Percentiles rank a stretch among this genome's conserved stretches.
These are phyloP conservation scores for Ptychodera flava DNA, from an alignment of 35 echinoderm and acorn worm genomes.

Conservation along the genomic window DNA sequence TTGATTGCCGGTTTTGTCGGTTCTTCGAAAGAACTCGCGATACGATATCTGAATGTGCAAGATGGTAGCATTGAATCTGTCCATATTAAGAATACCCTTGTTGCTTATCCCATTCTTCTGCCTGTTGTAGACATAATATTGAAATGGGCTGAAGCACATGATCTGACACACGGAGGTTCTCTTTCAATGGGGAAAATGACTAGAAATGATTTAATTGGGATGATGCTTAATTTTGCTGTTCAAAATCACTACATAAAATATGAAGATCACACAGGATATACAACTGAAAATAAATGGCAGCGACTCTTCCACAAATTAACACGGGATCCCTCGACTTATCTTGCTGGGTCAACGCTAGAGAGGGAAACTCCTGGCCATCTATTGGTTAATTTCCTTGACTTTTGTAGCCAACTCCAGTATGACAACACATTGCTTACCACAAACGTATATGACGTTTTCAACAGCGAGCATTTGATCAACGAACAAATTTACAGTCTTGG, in stretches of 20 bases:
- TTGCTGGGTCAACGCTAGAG: neutral
- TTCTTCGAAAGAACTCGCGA: no score
- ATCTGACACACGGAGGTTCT: neutral
- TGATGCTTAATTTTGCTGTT: neutral
- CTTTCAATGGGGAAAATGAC: neutral
- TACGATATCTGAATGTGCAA: neutral
- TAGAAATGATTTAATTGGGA: neutral
- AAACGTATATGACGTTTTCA: neutral
- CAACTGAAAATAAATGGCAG: no score
- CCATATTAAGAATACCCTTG: neutral
- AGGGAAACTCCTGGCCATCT: neutral
- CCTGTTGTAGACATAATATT: neutral
- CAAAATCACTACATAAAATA: neutral
- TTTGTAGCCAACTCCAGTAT: neutral
- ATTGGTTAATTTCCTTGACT: neutral
- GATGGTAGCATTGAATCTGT: neutral
- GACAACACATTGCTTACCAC: neutral
- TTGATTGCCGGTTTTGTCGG: no score
- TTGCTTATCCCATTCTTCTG: neutral
- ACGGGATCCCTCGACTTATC: no score
- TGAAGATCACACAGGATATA: no score
- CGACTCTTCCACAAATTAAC: no score
- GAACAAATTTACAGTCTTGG: neutral
- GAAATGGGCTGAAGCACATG: neutral
- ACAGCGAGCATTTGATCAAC: neutral